Evolutionary conservation across 1,140 invertebrate species (phyloP).

Genomic region (Calosoma granatense): DNA sequence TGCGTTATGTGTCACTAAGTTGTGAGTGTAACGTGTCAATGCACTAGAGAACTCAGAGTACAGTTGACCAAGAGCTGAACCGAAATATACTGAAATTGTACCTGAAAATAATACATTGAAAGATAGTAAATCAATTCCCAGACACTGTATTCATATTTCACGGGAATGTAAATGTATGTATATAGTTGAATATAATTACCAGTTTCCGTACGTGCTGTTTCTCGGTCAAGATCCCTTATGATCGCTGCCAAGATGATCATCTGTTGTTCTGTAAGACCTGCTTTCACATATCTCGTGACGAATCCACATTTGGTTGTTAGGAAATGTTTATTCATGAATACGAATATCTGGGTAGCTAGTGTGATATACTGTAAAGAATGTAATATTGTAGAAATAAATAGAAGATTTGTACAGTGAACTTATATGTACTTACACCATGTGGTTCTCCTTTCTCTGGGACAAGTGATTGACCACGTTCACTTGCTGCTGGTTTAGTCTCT

Average conservation of each 20-base stretch:
- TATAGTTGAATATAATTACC: constrained; percentile 37
- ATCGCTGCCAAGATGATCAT: constrained; percentile 73
- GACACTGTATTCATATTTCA: too few relatives aligned
- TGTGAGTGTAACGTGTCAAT: constrained; percentile 73
- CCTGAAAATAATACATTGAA: constrained; percentile 43
- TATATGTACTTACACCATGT: constrained; percentile 54
- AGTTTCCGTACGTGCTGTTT: constrained; percentile 68
- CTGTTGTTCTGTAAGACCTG: constrained; percentile 59
- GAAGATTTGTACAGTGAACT: not conserved
- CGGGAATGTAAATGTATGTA: not conserved
- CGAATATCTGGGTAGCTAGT: constrained; percentile 68
- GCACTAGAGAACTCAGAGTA: constrained; percentile 70
- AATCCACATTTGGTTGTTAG: constrained; percentile 49
- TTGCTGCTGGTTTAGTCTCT: constrained; percentile 28
- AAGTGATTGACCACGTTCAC: constrained; percentile 36
- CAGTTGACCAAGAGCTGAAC: constrained; percentile 53
- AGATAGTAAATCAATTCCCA: too few relatives aligned
- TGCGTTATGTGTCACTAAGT: constrained; percentile 62
- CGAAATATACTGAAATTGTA: constrained; percentile 66
- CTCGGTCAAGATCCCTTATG: constrained; percentile 75
- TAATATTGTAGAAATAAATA: constrained; percentile 18
- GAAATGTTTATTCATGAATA: constrained; percentile 48
- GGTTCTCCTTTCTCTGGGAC: constrained; percentile 86
- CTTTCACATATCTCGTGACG: constrained; percentile 45
- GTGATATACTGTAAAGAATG: constrained; percentile 61